phyloP scores from a whole-genome alignment of 2,888 invertebrate species.

The Troides helena region DNA sequence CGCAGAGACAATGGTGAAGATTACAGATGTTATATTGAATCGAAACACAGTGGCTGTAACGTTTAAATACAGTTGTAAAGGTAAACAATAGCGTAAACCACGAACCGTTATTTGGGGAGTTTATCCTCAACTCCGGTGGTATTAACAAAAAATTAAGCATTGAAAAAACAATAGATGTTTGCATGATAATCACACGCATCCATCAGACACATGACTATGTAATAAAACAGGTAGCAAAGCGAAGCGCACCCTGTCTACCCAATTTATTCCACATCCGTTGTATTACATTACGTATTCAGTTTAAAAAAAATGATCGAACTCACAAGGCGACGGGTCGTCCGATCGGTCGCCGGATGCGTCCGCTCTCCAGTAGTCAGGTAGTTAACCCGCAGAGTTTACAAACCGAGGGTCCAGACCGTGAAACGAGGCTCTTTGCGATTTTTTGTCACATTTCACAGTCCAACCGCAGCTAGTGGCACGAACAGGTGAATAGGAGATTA shows the following conservation, averaged over 20 bases:
- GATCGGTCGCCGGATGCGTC: slow-evolving; percentile 62
- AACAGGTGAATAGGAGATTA: slow-evolving; percentile 75
- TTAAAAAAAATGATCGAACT: slow-evolving; percentile 56
- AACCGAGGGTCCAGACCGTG: slow-evolving; percentile 57
- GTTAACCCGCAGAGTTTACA: slow-evolving; percentile 74
- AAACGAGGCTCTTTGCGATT: slow-evolving; percentile 72
- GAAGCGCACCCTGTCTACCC: slow-evolving; percentile 76
- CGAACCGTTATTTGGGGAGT: slow-evolving; percentile 63
- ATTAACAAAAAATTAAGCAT: slow-evolving; percentile 49
- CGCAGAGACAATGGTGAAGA: slow-evolving; percentile 34
- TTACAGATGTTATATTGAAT: slow-evolving; percentile 53
- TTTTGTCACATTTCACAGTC: slow-evolving; percentile 79
- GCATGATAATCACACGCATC: slow-evolving; percentile 41
- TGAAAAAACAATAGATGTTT: slow-evolving; percentile 39
- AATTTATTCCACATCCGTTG: slow-evolving; percentile 78
- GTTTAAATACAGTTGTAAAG: slow-evolving; percentile 54
- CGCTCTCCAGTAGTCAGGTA: slow-evolving; percentile 72
- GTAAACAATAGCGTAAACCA: slow-evolving; percentile 54
- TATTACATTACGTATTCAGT: slow-evolving; percentile 73
- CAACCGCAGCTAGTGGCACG: slow-evolving; percentile 64
- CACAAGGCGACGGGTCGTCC: slow-evolving; percentile 69
- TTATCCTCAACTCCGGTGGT: slow-evolving; percentile 52
- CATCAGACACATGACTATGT: slow-evolving; percentile 52
- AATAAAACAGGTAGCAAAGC: slow-evolving; percentile 74
- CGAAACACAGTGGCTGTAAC: slow-evolving; percentile 71